Evolutionary conservation across 2,888 invertebrate genomes (phyloP).

Genomic region (Drosophila percnosoma): DNA sequence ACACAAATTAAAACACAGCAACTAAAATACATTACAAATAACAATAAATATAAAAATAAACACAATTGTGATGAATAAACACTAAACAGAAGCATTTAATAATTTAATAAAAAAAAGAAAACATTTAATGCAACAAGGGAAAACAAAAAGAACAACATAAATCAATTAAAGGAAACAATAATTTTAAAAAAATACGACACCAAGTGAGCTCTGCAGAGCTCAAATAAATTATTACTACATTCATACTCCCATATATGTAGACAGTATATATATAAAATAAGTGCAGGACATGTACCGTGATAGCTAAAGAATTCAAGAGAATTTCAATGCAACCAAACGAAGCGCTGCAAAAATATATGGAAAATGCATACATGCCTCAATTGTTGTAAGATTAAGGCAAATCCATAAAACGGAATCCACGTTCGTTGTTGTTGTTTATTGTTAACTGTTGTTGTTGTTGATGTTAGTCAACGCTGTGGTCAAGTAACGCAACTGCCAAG

Average conservation of each 20-base stretch:
- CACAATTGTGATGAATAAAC: constrained; percentile 68
- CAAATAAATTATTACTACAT: constrained; percentile 34
- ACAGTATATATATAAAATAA: constrained; percentile 2
- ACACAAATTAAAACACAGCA: constrained; percentile 44
- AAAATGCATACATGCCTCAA: constrained; percentile 37
- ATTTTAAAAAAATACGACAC: constrained; percentile 52
- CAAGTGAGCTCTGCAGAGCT: constrained; percentile 37
- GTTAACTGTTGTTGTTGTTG: constrained; percentile 43
- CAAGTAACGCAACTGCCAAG: constrained; percentile 15
- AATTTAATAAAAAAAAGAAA: constrained; percentile 26
- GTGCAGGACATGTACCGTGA: constrained; percentile 41
- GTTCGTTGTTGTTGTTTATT: constrained; percentile 43
- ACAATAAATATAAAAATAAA: constrained; percentile 30
- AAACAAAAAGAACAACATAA: constrained; percentile 48
- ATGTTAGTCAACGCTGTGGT: constrained; percentile 45
- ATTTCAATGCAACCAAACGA: constrained; percentile 54
- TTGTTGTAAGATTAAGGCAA: constrained; percentile 50
- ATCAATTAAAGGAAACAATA: constrained; percentile 79
- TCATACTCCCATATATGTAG: constrained; percentile 8
- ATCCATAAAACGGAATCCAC: constrained; percentile 18
- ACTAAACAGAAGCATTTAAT: constrained; percentile 50
- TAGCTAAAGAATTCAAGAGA: constrained; percentile 72
- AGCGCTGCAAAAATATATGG: constrained; percentile 21
- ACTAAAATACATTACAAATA: constrained; percentile 46
- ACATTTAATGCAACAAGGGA: constrained; percentile 43